phyloP scores from a whole-genome alignment of 2,113 vertebrate genomes.

The Aldabrachelys gigantea region DNA sequence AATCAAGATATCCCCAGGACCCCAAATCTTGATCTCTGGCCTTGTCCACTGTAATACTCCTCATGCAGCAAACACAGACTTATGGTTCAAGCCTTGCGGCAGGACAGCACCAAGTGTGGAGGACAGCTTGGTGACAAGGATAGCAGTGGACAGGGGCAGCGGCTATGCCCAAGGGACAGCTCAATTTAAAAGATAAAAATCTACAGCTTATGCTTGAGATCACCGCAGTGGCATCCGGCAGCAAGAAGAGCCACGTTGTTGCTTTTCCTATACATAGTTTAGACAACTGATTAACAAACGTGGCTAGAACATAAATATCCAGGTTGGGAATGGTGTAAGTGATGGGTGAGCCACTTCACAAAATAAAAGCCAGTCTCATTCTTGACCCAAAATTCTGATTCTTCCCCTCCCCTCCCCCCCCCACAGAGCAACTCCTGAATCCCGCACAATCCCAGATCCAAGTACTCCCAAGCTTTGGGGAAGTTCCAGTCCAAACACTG shows the following conservation, averaged over 20 bases:
- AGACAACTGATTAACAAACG: neutral
- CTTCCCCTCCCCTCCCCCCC: fast-evolving
- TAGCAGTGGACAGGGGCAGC: slow-evolving; percentile 71
- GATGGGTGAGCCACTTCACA: neutral
- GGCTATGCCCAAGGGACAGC: slow-evolving; percentile 62
- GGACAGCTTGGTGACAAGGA: slow-evolving; percentile 64
- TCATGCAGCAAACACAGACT: slow-evolving; percentile 23
- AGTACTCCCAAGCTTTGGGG: neutral
- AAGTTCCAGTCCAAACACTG: neutral
- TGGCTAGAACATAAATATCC: neutral
- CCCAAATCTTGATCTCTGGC: slow-evolving; percentile 61
- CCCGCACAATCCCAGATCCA: neutral
- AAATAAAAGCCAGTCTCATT: neutral
- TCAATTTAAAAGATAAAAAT: slow-evolving; percentile 68
- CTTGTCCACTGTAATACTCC: slow-evolving; percentile 61
- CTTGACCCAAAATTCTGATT: neutral
- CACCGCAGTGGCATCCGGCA: slow-evolving; percentile 49
- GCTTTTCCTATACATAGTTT: neutral
- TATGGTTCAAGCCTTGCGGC: slow-evolving; percentile 47
- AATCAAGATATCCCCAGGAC: slow-evolving; percentile 63
- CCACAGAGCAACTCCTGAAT: neutral
- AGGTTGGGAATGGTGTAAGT: neutral
- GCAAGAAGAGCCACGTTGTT: neutral
- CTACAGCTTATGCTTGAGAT: slow-evolving; percentile 71
- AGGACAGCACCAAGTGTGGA: slow-evolving; percentile 18